phyloP scores from a whole-genome alignment of 2,113 vertebrate genomes.

The Ginglymostoma cirratum region DNA sequence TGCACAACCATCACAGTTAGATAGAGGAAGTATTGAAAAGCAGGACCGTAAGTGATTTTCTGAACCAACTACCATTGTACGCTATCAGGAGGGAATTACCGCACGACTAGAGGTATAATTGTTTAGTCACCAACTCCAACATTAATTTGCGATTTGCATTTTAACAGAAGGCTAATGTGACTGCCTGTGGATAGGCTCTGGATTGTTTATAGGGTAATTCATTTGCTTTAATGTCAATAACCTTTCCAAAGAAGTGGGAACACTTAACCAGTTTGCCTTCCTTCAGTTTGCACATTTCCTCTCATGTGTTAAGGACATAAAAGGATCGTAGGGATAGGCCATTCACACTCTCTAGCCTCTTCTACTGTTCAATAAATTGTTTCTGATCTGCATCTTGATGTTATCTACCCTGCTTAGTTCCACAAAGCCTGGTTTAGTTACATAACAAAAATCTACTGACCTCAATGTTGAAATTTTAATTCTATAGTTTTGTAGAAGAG shows the following conservation, averaged over 20 bases:
- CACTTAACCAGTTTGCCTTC: not conserved
- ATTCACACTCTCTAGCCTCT: not conserved
- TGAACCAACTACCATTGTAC: not conserved
- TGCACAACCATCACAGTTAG: not conserved
- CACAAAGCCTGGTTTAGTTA: no score
- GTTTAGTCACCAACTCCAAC: not conserved
- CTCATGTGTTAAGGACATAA: not conserved
- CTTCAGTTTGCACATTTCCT: not conserved
- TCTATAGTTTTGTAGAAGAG: not conserved
- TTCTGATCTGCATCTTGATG: not conserved
- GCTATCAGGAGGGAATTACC: not conserved
- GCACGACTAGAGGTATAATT: not conserved
- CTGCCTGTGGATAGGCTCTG: not conserved
- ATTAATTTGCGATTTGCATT: not conserved
- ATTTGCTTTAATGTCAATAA: not conserved
- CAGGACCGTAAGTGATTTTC: not conserved
- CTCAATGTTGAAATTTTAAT: not conserved
- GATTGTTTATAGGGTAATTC: not conserved
- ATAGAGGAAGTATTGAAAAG: not conserved
- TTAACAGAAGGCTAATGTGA: not conserved
- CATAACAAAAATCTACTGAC: not conserved
- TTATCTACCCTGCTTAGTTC: not conserved
- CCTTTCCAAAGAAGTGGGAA: not conserved
- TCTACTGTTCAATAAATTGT: not conserved
- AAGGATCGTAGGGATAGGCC: not conserved